Evolutionary conservation across 2,797 vertebrate species (phyloP), one percentile per base, ranked within the genome.

Genomic region (Gallinago solitaria): DNA sequence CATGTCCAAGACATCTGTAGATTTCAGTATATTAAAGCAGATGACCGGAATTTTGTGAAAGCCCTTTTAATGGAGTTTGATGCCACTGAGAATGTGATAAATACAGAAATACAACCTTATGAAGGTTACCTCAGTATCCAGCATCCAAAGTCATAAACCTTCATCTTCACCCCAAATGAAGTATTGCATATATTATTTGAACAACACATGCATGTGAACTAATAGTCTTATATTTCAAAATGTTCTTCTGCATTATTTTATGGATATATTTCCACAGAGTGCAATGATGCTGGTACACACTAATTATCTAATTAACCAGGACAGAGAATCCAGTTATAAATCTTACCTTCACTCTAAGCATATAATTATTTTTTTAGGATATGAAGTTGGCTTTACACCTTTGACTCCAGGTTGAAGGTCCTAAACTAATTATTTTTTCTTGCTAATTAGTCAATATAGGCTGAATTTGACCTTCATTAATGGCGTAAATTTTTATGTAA

Each of bases 291-390:
- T 74, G 20, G 59, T 87, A 59, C 78, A 50, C 19, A 85, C 28
- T 98, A 97, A 97, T 97, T 97, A 97, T 88, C 93, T 97, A 97
- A 97, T 98, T 98, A 97, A 96, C 75, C 84, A 91, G 88, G 75
- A 92, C 74, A 97, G 81, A 78, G 63, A 95, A 83, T 96, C 79
- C 78, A 97, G 97, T 98, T 97, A 96, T 91, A 95, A 97, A 94
- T 93, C 30, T 64, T 83, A 95, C 68, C 70, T 95, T 97, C n/a
- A 10, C 18, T 83, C 15, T 91, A 80, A 91, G 59, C 68, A 10
- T 75, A 90, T 95, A 97, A 97, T 97, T 97, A 93, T 96, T 83
- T 95, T 83, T 96, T 90, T 71, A 85, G 83, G 86, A 95, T 39
- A 73, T 90, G 86, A 97, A 92, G 64, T 91, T 93, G 59, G 61